phyloP scores from a whole-genome alignment of 2,888 invertebrate species.

The Lepetodrilus schrolli region DNA sequence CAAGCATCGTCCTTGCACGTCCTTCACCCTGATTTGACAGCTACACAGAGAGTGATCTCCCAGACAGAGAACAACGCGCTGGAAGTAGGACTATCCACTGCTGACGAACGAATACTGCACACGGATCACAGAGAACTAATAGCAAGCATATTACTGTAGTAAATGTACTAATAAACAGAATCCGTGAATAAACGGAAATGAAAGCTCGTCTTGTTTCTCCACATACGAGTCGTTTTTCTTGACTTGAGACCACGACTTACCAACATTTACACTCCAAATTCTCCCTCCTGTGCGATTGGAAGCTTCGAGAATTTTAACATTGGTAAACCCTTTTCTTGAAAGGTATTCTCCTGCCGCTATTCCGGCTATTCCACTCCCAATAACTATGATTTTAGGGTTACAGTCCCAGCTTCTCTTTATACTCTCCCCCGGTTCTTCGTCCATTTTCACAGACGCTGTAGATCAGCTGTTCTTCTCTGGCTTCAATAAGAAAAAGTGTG shows the following conservation, averaged over 20 bases:
- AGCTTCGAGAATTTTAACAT: slow-evolving; percentile 72
- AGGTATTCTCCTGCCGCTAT: slow-evolving; percentile 69
- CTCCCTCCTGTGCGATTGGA: slow-evolving; percentile 72
- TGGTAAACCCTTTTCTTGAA: slow-evolving; percentile 63
- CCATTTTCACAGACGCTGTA: not conserved
- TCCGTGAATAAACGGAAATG: no score
- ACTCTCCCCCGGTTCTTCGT: slow-evolving; percentile 3
- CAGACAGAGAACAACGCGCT: no score
- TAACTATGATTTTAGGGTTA: slow-evolving; percentile 66
- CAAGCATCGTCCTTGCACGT: slow-evolving; percentile 46
- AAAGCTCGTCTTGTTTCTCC: no score
- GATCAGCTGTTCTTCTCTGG: not conserved
- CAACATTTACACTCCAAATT: slow-evolving; percentile 71
- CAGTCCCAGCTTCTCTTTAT: slow-evolving; percentile 40
- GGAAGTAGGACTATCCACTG: no score
- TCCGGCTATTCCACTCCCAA: slow-evolving; percentile 73
- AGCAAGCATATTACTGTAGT: no score
- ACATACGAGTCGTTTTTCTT: no score
- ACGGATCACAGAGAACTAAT: no score
- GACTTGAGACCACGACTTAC: no score
- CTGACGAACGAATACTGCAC: no score
- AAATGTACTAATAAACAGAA: no score
- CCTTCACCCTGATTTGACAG: slow-evolving; percentile 44
- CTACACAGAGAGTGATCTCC: not conserved
- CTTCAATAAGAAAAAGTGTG: not conserved